phyloP scores from a whole-genome alignment of 2,797 vertebrate species.

The Tenualosa ilisha region DNA sequence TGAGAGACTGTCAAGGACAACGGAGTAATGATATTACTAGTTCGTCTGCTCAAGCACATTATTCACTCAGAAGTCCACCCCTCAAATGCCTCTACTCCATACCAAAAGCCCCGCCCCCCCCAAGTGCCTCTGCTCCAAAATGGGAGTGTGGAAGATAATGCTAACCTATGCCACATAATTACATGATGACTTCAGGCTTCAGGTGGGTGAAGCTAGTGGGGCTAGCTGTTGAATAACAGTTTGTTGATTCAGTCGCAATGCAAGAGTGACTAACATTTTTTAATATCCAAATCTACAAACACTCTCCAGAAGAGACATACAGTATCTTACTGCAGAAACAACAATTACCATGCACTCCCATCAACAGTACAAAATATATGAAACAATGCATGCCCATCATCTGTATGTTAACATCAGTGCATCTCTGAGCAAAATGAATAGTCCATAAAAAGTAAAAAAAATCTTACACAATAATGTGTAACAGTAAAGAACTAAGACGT shows the following conservation, averaged over 20 bases:
- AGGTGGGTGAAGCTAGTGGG: conserved; percentile 44
- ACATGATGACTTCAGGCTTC: not conserved
- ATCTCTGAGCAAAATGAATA: not conserved
- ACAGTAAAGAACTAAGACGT: not conserved
- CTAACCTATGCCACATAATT: not conserved
- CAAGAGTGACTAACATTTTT: not conserved
- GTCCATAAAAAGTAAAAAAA: not conserved
- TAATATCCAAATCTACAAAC: not conserved
- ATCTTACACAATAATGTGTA: not conserved
- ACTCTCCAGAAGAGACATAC: not conserved
- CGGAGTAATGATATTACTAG: not conserved
- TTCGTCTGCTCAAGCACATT: not conserved
- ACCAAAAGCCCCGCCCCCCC: too few species aligned
- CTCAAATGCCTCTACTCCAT: not conserved
- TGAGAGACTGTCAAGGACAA: not conserved
- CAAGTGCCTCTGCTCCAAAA: not conserved
- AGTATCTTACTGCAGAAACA: not conserved
- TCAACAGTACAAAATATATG: too few species aligned
- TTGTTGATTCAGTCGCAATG: conserved; percentile 32
- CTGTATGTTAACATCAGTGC: not conserved
- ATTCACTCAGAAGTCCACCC: not conserved
- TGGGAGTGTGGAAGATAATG: not conserved
- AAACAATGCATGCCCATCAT: not conserved
- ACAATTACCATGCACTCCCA: too few species aligned
- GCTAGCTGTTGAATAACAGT: conserved; percentile 49